Conservation (phyloP, 2,888 invertebrate species). For the Octonoba sinensis region DNA sequence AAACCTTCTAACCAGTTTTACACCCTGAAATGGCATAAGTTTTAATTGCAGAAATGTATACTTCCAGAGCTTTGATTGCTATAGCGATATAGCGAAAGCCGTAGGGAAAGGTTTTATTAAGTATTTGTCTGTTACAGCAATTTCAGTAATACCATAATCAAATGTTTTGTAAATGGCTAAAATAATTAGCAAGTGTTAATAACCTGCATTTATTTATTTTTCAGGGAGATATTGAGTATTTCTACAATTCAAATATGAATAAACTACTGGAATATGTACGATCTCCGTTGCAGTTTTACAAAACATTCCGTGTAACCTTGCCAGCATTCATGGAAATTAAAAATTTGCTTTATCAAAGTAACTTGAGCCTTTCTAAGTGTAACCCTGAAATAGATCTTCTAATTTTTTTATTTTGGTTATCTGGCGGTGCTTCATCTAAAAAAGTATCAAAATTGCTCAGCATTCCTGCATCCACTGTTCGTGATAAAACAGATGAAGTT, state of each 20-base stretch:
- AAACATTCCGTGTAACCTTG: constrained; percentile 3
- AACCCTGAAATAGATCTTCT: constrained; percentile 19
- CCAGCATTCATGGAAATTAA: constrained; percentile 2
- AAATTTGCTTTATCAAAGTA: neutral
- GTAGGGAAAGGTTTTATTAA: too few species aligned
- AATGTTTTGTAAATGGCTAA: too few species aligned
- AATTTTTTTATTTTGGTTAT: constrained; percentile 8
- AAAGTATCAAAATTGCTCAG: neutral
- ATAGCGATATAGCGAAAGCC: too few species aligned
- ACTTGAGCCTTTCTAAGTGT: neutral
- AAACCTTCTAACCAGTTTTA: too few species aligned
- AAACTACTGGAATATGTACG: neutral
- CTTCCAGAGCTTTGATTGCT: too few species aligned
- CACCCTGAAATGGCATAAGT: too few species aligned
- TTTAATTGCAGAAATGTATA: too few species aligned
- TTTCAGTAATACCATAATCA: too few species aligned
- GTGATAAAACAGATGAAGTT: neutral
- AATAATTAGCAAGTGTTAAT: too few species aligned
- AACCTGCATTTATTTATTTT: neutral
- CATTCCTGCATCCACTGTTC: neutral
- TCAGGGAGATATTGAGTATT: neutral
- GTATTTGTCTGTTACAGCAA: too few species aligned
- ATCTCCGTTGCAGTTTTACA: neutral
- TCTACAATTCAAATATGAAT: neutral
- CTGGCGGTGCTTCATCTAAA: constrained; percentile 7